Conservation (phyloP, 2,113 vertebrate genomes). For the Caranx ignobilis region DNA sequence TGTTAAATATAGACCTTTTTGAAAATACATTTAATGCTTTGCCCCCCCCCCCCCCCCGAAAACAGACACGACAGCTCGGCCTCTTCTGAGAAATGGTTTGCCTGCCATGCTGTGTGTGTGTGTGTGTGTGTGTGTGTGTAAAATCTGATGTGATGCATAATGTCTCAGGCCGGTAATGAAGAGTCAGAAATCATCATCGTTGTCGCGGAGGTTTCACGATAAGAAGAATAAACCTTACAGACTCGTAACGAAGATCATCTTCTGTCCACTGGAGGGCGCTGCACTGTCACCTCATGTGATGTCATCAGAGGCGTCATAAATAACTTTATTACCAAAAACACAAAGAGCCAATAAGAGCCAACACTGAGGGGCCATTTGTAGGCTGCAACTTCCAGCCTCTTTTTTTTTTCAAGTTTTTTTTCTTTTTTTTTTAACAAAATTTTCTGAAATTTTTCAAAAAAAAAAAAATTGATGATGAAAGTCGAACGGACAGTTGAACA, state of each 20-base stretch:
- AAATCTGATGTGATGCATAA: constrained; percentile 8
- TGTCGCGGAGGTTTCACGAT: constrained; percentile 2
- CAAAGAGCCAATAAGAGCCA: no score
- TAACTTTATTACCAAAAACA: no score
- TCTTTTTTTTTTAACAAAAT: no score
- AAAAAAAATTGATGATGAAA: no score
- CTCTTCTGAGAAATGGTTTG: constrained; percentile 21
- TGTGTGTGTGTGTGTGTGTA: neutral
- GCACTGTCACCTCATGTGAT: no score
- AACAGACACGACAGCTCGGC: neutral
- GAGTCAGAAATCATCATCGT: neutral
- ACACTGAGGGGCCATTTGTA: no score
- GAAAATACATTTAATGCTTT: constrained; percentile 85
- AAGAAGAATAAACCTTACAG: constrained; percentile 23
- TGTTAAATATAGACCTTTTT: constrained; percentile 95
- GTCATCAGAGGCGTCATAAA: no score
- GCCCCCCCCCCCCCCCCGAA: constrained; percentile 69
- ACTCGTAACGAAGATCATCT: neutral
- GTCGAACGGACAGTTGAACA: no score
- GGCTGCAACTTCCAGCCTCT: no score
- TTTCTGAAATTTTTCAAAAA: no score
- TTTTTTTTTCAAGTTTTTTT: no score
- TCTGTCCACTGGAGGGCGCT: no score
- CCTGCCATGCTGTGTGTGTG: neutral
- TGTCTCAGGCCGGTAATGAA: constrained; percentile 11